Evolutionary conservation across 2,888 invertebrate genomes (phyloP), one percentile per base, ranked within the genome.

Genomic region (Ypsolopha sequella): DNA sequence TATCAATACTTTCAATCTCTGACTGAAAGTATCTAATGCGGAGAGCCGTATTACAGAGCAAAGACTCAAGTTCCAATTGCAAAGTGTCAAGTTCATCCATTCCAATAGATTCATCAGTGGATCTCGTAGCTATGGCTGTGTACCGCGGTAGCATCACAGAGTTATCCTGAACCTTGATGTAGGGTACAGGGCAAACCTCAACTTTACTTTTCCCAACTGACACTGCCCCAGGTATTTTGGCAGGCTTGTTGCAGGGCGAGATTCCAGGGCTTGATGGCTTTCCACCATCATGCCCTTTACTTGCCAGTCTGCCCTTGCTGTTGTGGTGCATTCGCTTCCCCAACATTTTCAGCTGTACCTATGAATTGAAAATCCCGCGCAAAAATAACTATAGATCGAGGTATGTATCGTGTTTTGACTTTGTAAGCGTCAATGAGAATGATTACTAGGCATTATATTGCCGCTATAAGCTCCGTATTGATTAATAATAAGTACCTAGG

Each of bases 41-140:
- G 11, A 95, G 89, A 0, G 95, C 95, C 51, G 94, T 93, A 50
- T 93, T 93, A 0, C 95, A 94, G 33, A 97, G 87, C 49, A 97
- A 81, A 24, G 92, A 92, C 76, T 98, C 97, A 50, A 97, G 77
- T 71, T 98, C 97, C 50, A 93, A 80, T 72, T 98, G 97, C 8
- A 98, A 80, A 1, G 91, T 89, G 71, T 97, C 96, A 48, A 97
- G 81, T 68, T 98, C 97, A 62, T 97, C 97, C 87, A 96, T 93
- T 13, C 91, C 92, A 54, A 97, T 90, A 4, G 91, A 91, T 64
- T 95, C 95, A 53, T 93, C 93, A 2, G 90, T 87, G 36, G 90
- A 88, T 52, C 93, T 88, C 9, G 89, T 88, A 48, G 94, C 76
- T 33, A 93, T 90, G 51, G 89, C 80, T 6, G 89, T 84, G 60